Base-by-base conservation (phyloP, 2,113 vertebrate genomes). In the Microtus pennsylvanicus region DNA sequence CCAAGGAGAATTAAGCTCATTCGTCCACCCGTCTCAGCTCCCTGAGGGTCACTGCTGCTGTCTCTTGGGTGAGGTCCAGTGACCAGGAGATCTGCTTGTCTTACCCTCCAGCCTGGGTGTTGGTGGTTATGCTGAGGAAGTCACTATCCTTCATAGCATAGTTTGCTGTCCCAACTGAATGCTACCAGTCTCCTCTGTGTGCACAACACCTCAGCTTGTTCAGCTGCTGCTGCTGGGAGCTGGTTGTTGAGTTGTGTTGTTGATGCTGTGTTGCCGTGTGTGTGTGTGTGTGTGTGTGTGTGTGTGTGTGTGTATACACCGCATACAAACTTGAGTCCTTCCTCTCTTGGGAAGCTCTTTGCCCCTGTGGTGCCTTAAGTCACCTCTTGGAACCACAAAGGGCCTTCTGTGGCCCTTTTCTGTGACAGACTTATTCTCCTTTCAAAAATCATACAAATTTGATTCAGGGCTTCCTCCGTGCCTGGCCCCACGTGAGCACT, bases 71-170 rank as follows among this genome's bases (percentile, higher is more conserved):
- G 2, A 10, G 70, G 45, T 52, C 35, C 55, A 82, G 63, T 7
- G 1, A 24, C 61, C 82, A 75, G 86, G 77, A 88, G 47, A 19
- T 61, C 35, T 1, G 94, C 58, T 76, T 72, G 42, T 70, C 58
- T 67, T 16, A 2, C 5, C 30, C 30, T 63, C 16, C 35, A 52
- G 47, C 75, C 75, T 28, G 7, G 50, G 33, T 45, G 17, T 13
- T 1, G 7, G 47, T 16, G 16, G 72, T 69, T 55, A 21, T 11
- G 28, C 30, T 24, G 75, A 83, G 45, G 85, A 86, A 77, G 38
- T 35, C 35, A 75, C 72, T 96, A 74, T 52, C 95, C 89, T 97
- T 95, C 76, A 95, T 95, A 96, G 94, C 65, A 10, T 92, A 77
- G 77, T 95, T 52, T 28, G 38, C 77, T n/a, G 61, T 86, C 38